Percentiles rank a stretch among this genome's conserved stretches.
Evolutionary conservation across 1,140 invertebrate species (phyloP).

Genomic region (Arion vulgaris): DNA sequence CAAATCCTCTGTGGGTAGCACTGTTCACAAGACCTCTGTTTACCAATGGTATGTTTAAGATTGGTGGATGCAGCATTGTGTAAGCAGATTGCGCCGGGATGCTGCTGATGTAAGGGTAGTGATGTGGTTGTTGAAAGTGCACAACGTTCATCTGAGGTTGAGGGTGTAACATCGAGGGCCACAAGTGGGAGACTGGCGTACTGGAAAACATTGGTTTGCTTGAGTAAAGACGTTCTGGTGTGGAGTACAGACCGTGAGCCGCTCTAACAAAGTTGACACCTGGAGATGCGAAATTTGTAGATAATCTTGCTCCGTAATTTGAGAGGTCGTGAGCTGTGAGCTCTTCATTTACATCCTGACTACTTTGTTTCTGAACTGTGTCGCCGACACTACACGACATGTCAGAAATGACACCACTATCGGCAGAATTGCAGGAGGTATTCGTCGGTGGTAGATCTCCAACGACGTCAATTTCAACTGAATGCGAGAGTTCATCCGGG

Average conservation of each 20-base stretch:
- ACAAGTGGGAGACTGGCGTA: not conserved
- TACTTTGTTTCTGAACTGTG: not conserved
- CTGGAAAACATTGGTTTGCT: not conserved
- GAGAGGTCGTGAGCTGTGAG: not conserved
- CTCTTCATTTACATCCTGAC: not conserved
- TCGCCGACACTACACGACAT: not conserved
- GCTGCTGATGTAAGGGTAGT: not conserved
- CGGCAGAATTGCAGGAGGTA: not conserved
- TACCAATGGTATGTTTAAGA: no score
- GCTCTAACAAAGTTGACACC: not conserved
- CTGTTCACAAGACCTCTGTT: no score
- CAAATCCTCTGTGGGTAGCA: no score
- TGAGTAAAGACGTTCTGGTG: not conserved
- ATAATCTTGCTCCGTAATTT: not conserved
- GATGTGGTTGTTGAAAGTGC: not conserved
- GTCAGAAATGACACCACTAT: not conserved
- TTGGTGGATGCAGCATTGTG: not conserved
- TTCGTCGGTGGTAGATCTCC: not conserved
- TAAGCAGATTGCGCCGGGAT: not conserved
- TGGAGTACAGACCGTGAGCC: not conserved
- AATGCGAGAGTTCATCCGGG: no score
- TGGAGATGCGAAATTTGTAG: not conserved
- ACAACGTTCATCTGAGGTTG: not conserved
- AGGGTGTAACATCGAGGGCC: not conserved
- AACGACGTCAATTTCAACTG: not conserved